These are phyloP conservation scores for Brachypalpus laphriformis DNA, from an alignment of 2,888 invertebrate genomes.

Conservation along the genomic window DNA sequence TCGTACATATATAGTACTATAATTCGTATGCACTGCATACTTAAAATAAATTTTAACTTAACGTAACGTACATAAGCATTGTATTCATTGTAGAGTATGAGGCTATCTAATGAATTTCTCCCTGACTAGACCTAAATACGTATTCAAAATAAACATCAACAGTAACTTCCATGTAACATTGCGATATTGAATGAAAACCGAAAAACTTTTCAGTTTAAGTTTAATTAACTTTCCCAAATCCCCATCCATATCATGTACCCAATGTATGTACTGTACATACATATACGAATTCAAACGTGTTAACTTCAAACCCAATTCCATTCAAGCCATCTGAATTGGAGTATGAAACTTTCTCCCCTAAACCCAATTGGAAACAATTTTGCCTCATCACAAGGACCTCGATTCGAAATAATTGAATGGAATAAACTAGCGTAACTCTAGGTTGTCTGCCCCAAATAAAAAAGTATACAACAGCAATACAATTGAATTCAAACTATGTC, in stretches of 20 bases:
- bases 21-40: no score
- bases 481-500: slow-evolving; percentile 11
- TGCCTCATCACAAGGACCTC: not conserved
- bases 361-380: not conserved
- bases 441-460: not conserved
- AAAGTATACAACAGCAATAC: not conserved
- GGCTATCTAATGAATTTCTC: not conserved
- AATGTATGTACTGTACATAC: not conserved
- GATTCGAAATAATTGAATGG: not conserved
- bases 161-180: not conserved
- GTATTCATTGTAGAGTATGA: no score
- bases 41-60: no score
- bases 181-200: not conserved
- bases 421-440: not conserved
- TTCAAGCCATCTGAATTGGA: not conserved
- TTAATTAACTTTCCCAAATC: not conserved
- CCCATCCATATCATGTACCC: not conserved
- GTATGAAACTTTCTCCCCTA: not conserved
- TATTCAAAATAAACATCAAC: not conserved
- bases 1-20: no score
- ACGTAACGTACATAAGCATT: no score
- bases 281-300: not conserved
- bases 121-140: not conserved
- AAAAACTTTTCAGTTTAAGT: not conserved
- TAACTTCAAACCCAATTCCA: not conserved